Evolutionary conservation across 2,113 vertebrate species (phyloP).

Genomic region (Balaeniceps rex): DNA sequence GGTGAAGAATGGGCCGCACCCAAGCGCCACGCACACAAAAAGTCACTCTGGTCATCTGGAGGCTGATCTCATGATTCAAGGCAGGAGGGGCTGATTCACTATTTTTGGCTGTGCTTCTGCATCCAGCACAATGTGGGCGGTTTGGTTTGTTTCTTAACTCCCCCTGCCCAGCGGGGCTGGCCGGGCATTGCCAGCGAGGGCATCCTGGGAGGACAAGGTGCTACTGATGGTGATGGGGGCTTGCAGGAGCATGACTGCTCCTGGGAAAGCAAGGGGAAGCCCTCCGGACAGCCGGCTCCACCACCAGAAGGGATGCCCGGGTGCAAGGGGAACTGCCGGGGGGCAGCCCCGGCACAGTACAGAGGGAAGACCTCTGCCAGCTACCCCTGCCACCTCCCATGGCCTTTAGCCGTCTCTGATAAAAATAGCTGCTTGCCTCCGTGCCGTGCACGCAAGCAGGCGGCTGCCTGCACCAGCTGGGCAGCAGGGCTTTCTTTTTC

Average conservation of each 20-base stretch:
- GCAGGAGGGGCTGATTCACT: neutral
- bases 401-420: neutral
- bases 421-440: neutral
- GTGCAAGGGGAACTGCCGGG: neutral
- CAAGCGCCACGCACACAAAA: neutral
- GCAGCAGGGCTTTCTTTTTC: neutral
- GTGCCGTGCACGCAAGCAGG: neutral
- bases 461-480: neutral
- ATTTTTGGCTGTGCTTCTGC: neutral
- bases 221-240: neutral
- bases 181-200: neutral
- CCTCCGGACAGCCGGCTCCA: neutral
- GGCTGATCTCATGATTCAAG: neutral
- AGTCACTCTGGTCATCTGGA: neutral
- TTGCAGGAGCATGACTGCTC: neutral
- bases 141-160: neutral
- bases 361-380: neutral
- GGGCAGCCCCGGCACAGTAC: neutral
- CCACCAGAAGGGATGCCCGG: neutral
- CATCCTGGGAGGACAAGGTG: neutral
- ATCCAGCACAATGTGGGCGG: neutral
- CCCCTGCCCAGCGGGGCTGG: neutral
- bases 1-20: neutral
- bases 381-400: neutral
- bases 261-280: neutral